Evolutionary conservation across 2,888 invertebrate genomes (phyloP).

Genomic region (Gymnocheta viridis): DNA sequence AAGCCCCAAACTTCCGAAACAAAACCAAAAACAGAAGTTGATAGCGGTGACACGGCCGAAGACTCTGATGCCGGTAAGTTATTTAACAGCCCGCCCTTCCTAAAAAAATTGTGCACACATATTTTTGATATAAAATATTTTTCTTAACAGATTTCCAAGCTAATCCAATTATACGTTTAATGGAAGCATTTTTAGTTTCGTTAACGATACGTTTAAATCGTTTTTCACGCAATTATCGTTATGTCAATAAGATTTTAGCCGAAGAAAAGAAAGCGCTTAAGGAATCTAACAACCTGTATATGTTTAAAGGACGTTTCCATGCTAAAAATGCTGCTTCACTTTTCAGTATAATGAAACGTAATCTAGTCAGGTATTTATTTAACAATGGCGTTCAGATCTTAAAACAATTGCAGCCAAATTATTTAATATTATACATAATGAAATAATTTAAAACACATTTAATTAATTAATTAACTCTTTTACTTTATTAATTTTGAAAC

Average conservation of each 20-base stretch:
- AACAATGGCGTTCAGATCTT: background rate
- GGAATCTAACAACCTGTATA: conserved; percentile 82
- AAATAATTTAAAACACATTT: background rate
- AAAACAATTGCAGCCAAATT: conserved; percentile 11
- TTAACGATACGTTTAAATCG: conserved; percentile 91
- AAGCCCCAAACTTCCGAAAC: conserved; percentile 74
- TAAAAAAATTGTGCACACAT: background rate
- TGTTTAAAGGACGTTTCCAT: conserved; percentile 65
- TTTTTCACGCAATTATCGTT: conserved; percentile 95
- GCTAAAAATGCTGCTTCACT: conserved; percentile 83
- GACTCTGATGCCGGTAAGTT: conserved; percentile 74
- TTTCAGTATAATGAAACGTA: conserved; percentile 82
- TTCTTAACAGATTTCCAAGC: conserved; percentile 74
- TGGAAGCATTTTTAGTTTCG: conserved; percentile 86
- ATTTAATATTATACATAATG: background rate
- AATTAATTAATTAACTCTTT: conserved; percentile 6
- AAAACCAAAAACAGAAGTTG: conserved; percentile 76
- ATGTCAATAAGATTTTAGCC: conserved; percentile 93
- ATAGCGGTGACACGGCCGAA: conserved; percentile 78
- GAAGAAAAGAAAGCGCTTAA: conserved; percentile 94
- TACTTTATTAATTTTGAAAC: conserved; percentile 1
- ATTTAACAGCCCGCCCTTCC: too few relatives aligned
- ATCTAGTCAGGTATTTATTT: conserved; percentile 78
- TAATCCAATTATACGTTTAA: conserved; percentile 78
- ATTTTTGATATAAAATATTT: background rate